These are phyloP conservation scores for Eulemur rufifrons DNA, from an alignment of 2,113 vertebrate genomes.

Conservation along the genomic window DNA sequence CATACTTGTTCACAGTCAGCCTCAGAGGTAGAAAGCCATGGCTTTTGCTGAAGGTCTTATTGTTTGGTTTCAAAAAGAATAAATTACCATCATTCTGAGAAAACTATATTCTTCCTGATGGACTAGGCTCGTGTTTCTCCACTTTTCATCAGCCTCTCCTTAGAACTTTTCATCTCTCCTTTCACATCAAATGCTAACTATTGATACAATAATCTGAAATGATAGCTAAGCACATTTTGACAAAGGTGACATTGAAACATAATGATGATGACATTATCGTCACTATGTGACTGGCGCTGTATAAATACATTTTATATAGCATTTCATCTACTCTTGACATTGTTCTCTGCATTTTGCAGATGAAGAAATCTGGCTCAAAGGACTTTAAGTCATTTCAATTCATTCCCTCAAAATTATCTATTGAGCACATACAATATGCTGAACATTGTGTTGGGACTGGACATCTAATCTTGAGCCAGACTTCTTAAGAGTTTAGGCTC, in stretches of 20 bases:
- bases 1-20: neutral
- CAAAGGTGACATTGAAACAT: slow-evolving; percentile 77
- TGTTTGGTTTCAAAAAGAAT: neutral
- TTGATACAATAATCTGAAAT: slow-evolving; percentile 54
- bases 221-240: slow-evolving; percentile 63
- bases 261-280: slow-evolving; percentile 62
- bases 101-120: neutral
- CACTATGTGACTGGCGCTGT: neutral
- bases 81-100: neutral
- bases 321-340: neutral
- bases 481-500: neutral
- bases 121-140: neutral
- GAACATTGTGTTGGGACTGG: neutral
- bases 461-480: neutral
- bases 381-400: neutral
- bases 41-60: neutral
- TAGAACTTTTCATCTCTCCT: neutral
- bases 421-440: neutral
- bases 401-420: neutral
- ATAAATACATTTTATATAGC: neutral
- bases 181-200: neutral
- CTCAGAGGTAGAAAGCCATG: neutral
- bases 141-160: neutral
- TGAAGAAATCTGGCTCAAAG: neutral
- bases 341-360: neutral